Evolutionary conservation across 1,140 invertebrate species (phyloP), one percentile per base, ranked within the genome.

Genomic region (Musca domestica): DNA sequence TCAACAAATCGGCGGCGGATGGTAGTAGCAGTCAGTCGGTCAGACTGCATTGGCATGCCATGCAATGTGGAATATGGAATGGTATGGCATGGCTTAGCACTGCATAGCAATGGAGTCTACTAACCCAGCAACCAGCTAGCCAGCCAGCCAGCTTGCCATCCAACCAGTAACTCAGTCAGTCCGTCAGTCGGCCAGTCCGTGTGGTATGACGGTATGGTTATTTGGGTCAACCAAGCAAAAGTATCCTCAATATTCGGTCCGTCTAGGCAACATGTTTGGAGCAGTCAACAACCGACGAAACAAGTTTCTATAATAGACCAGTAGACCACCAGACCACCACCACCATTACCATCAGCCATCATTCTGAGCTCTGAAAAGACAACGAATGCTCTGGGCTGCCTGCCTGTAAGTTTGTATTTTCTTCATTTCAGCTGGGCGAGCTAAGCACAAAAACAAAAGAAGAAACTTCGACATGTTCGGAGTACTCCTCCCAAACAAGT

Each of bases 221-320:
- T 51, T 19, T 51, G 48, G 48, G 17, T 51, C 22, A 54, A 23
- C 19, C 10, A 4, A 61, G 56, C 56, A 61, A 61, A 61, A 61
- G 56, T 61, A 61, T 61, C 56, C 56, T 61, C 56, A n/a, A 61
- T 61, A 41, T 41, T 41, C 34, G 34, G 5, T 12, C 4, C 34
- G 34, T 41, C 34, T 41, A 61, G 56, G 19, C 27, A 56, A 56
- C n/a, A 12, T 41, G 34, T 41, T 41, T 41, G 34, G 34, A 61
- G 34, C 27, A 61, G 34, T 19, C 17, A 61, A n/a, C n/a, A 56
- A 15, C 48, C n/a, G 15, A n/a, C 23, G 17, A 61, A 61, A 61
- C 56, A 61, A 61, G 56, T 61, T 61, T 61, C 56, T 61, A 61
- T 61, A 61, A 61, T 61, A 61, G 56, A 61, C 56, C 56, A 41